Evolutionary conservation across 2,888 invertebrate species (phyloP).

Genomic region (Pyralis farinalis): DNA sequence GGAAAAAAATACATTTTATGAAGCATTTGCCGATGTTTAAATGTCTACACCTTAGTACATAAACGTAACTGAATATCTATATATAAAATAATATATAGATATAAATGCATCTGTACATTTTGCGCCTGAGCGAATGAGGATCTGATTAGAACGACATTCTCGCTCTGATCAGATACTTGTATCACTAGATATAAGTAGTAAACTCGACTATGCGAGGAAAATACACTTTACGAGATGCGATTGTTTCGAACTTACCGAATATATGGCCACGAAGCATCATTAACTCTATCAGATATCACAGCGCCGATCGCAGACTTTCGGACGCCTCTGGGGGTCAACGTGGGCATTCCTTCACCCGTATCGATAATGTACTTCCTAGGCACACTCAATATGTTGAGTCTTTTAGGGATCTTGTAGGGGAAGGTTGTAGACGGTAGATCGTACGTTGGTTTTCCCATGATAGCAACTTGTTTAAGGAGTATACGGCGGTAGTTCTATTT

Average conservation of each 20-base stretch:
- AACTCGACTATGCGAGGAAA: no score
- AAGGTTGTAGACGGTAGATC: constrained; percentile 47
- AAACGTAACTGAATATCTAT: no score
- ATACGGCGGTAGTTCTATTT: constrained; percentile 14
- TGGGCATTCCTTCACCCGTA: constrained; percentile 50
- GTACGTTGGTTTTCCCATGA: constrained; percentile 49
- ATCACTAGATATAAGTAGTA: no score
- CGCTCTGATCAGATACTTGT: no score
- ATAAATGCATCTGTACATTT: no score
- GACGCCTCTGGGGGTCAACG: constrained; percentile 39
- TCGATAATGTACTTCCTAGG: constrained; percentile 43
- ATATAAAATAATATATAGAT: no score
- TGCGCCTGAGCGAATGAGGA: no score
- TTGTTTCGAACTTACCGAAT: constrained; percentile 40
- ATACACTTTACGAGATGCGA: no score
- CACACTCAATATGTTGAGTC: constrained; percentile 49
- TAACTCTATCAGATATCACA: constrained; percentile 41
- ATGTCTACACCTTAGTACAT: no score
- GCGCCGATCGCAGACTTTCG: constrained; percentile 49
- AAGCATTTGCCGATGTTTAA: no score
- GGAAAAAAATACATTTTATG: no score
- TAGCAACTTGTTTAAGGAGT: constrained; percentile 26
- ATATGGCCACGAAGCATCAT: constrained; percentile 60
- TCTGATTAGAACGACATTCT: no score
- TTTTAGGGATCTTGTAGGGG: constrained; percentile 46